A percentile compares a stretch with the other conserved stretches of the same genome.
phyloP scores from a whole-genome alignment of 1,140 invertebrate species.

The Euura saliciscinereae region DNA sequence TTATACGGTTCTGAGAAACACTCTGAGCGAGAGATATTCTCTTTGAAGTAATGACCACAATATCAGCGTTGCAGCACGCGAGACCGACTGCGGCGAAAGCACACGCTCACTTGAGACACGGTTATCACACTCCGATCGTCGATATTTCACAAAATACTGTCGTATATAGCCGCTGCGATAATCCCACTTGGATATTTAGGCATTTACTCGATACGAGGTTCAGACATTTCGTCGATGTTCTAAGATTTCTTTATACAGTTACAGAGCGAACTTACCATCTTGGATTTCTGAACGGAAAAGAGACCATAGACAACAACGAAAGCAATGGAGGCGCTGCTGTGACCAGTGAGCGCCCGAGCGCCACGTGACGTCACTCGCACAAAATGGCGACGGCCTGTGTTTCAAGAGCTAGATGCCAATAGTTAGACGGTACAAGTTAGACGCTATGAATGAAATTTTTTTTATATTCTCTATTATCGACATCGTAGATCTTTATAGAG shows the following conservation, averaged over 20 bases:
- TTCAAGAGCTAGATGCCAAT: too few species aligned
- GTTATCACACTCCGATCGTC: background rate
- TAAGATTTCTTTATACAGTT: slow-evolving; percentile 34
- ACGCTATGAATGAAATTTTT: too few species aligned
- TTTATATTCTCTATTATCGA: too few species aligned
- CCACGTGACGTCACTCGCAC: background rate
- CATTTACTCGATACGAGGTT: slow-evolving; percentile 6
- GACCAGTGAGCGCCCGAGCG: background rate
- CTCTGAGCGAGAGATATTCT: too few species aligned
- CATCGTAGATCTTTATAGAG: too few species aligned
- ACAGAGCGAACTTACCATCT: slow-evolving; percentile 44
- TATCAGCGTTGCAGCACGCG: too few species aligned
- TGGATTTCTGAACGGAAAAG: slow-evolving; percentile 42
- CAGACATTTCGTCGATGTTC: slow-evolving; percentile 30
- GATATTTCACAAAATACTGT: slow-evolving; percentile 27
- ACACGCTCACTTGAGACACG: slow-evolving; percentile 12
- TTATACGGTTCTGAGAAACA: too few species aligned
- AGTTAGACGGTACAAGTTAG: too few species aligned
- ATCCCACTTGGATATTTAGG: slow-evolving; percentile 23
- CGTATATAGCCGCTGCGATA: slow-evolving; percentile 18
- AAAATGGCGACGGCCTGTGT: background rate
- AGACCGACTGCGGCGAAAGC: background rate
- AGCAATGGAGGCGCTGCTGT: background rate
- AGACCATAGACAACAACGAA: slow-evolving; percentile 6
- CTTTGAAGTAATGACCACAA: too few species aligned